A percentile compares a stretch with the other conserved stretches of the same genome.
These are phyloP conservation scores for Motacilla tschutschensis DNA, from an alignment of 2,113 vertebrate genomes.

Conservation along the genomic window DNA sequence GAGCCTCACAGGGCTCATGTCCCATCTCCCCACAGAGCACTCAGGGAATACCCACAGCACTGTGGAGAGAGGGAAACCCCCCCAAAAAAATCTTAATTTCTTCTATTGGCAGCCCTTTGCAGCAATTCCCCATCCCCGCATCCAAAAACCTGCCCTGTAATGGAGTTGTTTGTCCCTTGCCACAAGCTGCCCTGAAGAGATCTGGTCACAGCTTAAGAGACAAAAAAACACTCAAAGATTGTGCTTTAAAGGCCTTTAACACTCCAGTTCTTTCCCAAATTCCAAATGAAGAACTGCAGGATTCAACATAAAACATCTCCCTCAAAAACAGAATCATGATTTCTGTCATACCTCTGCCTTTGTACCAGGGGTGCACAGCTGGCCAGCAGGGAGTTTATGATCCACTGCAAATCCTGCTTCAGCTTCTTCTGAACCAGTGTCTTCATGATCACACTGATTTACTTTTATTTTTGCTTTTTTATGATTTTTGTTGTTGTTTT, in stretches of 20 bases:
- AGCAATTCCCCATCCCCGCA: neutral
- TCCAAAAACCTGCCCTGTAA: neutral
- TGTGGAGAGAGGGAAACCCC: neutral
- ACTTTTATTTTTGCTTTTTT: neutral
- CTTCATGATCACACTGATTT: neutral
- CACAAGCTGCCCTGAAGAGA: neutral
- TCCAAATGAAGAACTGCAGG: neutral
- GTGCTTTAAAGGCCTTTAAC: neutral
- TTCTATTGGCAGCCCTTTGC: neutral
- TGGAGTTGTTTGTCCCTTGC: neutral
- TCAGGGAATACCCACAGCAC: neutral
- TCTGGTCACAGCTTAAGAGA: neutral
- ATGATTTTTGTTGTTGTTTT: neutral
- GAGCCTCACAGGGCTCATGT: neutral
- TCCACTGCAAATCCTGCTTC: neutral
- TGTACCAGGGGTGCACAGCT: neutral
- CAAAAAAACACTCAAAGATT: neutral
- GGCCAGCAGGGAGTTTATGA: neutral
- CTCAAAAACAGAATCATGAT: neutral
- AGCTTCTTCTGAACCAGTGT: too few species aligned
- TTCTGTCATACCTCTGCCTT: neutral
- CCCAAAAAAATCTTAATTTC: neutral
- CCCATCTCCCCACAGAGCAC: neutral
- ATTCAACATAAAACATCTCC: neutral
- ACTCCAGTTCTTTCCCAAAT: neutral